Base-by-base conservation (phyloP, 1,140 invertebrate species). In the Microvelia longipes region DNA sequence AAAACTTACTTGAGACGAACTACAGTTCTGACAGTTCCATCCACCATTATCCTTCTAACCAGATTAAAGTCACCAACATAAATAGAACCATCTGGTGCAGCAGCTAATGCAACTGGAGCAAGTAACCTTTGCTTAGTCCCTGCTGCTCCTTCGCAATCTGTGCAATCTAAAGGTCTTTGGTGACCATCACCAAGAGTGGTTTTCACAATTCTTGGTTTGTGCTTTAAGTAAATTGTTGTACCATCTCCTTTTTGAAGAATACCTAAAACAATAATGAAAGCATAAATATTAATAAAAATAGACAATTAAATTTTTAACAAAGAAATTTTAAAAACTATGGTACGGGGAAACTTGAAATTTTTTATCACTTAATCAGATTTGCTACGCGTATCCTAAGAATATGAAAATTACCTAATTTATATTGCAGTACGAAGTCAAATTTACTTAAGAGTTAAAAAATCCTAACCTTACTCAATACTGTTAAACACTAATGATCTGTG, bases 231-330 rank as follows among this genome's bases (percentile, higher is more conserved):
- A 71, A 97, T 94, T 76, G 96, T 98, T 0, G 93, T 91, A 26
- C 96, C 96, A 79, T 98, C 96, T 28, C 96, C 96, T 78, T 97
- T 97, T 80, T 98, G 95, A 0, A 98, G 83, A 72, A 98, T 97
- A 28, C 93, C 89, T 89, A 78, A 19, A 79, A 75, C 1, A 72
- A 2, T 68, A 25, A 64, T 29, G 14, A 2, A 29, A 70, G n/a
- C n/a, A 63, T 25, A 63, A 2, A 63, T 63, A 63, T 2, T 25
- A 63, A 25, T 2, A 63, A 63, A 11, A 25, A n/a, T n/a, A n/a
- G n/a, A n/a, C n/a, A n/a, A n/a, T n/a, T n/a, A n/a, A n/a, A n/a
- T n/a, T n/a, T n/a, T n/a, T n/a, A n/a, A n/a, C n/a, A n/a, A n/a
- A n/a, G n/a, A n/a, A n/a, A n/a, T n/a, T n/a, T n/a, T n/a, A n/a